Percentiles rank a stretch among this genome's conserved stretches.
Conservation (phyloP, 2,113 vertebrate genomes). For the rabbit (Oryctolagus cuniculus) region mOryCun1.1 NC_091449.1:38708001-38708500, state of each 20-base stretch:
- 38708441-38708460: no score
- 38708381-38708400: no score
- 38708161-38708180: not conserved
- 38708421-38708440: no score
- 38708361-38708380: no score
- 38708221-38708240: not conserved
- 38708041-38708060: not conserved
- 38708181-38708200: not conserved
- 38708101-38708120: not conserved
- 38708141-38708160: not conserved
- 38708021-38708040: not conserved
- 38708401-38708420: no score
- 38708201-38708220: not conserved
- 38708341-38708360: no score
- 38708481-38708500: no score
- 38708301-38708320: not conserved
- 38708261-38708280: not conserved
- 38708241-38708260: not conserved
- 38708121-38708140: not conserved
- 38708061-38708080: not conserved
- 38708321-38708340: constrained; percentile 9
- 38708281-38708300: not conserved
- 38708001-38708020: fast-evolving
- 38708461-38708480: no score
- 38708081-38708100: not conserved